phyloP scores from a whole-genome alignment of 2,888 invertebrate genomes.

The Meiosimyza decipiens region DNA sequence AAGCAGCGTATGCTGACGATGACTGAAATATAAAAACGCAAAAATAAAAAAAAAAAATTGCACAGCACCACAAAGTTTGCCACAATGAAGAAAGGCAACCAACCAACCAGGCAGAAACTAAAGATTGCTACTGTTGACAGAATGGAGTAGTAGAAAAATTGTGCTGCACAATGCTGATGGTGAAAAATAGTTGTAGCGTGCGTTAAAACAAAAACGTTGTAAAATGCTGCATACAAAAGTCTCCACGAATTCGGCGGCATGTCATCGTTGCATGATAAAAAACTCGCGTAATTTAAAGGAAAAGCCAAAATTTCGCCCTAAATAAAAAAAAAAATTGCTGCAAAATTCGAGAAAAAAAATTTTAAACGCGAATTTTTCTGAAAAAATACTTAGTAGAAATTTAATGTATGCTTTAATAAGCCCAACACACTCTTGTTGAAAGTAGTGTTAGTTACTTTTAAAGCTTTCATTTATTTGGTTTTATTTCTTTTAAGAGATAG shows the following conservation, averaged over 20 bases:
- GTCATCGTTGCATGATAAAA: too few relatives aligned
- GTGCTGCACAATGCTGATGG: neutral
- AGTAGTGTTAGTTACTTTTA: neutral
- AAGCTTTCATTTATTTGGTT: slow-evolving; percentile 1
- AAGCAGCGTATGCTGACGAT: neutral
- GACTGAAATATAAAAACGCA: neutral
- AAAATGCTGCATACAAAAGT: too few relatives aligned
- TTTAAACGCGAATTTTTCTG: too few relatives aligned
- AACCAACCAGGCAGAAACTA: neutral
- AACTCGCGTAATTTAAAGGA: too few relatives aligned
- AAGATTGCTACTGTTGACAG: neutral
- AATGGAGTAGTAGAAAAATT: neutral
- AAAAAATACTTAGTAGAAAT: too few relatives aligned
- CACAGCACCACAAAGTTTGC: neutral
- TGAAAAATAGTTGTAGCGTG: neutral
- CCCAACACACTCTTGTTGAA: too few relatives aligned
- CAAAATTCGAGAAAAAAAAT: too few relatives aligned
- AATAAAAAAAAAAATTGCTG: too few relatives aligned
- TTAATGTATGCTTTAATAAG: too few relatives aligned
- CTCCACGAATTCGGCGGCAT: too few relatives aligned
- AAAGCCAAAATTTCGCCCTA: too few relatives aligned
- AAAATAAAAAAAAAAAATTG: neutral
- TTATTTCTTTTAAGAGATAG: neutral
- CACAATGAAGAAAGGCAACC: slow-evolving; percentile 4
- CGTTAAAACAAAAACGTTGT: neutral